Evolutionary conservation across 2,797 vertebrate genomes (phyloP).

Genomic region (Pipistrellus pygmaeus): DNA sequence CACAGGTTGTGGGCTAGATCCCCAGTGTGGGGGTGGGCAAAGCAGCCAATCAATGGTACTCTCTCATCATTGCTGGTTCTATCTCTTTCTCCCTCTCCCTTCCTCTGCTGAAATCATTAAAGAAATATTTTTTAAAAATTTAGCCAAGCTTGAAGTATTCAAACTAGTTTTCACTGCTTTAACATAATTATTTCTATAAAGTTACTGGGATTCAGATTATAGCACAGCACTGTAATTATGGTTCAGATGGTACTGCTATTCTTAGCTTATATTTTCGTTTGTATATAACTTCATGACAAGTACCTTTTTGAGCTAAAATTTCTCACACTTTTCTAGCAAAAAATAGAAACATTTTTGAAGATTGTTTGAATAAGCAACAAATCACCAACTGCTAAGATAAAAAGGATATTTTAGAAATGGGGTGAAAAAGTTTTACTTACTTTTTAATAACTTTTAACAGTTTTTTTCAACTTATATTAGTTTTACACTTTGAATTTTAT

Average conservation of each 20-base stretch:
- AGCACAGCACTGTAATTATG: slow-evolving; percentile 53
- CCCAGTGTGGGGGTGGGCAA: too few species aligned
- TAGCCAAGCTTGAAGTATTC: slow-evolving; percentile 38
- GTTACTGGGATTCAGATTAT: slow-evolving; percentile 47
- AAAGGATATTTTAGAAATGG: slow-evolving; percentile 4
- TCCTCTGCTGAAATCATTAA: too few species aligned
- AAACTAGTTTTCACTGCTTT: slow-evolving; percentile 52
- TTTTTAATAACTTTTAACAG: slow-evolving; percentile 16
- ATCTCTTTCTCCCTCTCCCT: too few species aligned
- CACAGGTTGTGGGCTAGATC: too few species aligned
- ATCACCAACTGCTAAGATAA: slow-evolving; percentile 69
- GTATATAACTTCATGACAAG: slow-evolving; percentile 77
- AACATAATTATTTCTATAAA: slow-evolving; percentile 65
- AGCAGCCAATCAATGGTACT: too few species aligned
- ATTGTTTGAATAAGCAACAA: slow-evolving; percentile 74
- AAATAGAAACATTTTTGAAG: slow-evolving; percentile 63
- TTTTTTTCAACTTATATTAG: slow-evolving; percentile 19
- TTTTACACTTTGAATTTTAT: not conserved
- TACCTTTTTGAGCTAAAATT: slow-evolving; percentile 72
- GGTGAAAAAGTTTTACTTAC: not conserved
- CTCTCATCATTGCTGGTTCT: too few species aligned
- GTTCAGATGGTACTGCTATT: slow-evolving; percentile 74
- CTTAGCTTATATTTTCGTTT: slow-evolving; percentile 76
- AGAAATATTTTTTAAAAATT: not conserved
- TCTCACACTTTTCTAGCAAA: slow-evolving; percentile 71